phyloP scores from a whole-genome alignment of 1,140 invertebrate genomes.

The Cheumatopsyche charites region DNA sequence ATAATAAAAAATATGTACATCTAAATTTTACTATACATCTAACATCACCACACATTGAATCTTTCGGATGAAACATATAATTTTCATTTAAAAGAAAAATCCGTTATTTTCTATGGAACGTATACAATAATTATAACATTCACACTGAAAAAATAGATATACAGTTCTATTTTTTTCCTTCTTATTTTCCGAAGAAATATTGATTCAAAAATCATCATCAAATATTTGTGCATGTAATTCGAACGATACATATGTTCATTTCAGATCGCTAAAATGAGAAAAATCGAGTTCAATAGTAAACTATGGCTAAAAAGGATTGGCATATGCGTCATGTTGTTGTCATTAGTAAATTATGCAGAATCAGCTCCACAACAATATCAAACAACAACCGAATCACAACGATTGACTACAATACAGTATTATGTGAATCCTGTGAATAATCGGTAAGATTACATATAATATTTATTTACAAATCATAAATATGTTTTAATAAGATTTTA shows the following conservation, averaged over 20 bases:
- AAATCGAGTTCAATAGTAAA: not conserved
- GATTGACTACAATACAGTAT: constrained; percentile 28
- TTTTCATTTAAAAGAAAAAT: too few relatives aligned
- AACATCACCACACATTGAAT: too few relatives aligned
- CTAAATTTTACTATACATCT: too few relatives aligned
- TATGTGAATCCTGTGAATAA: constrained; percentile 4
- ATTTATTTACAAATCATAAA: not conserved
- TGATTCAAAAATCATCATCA: not conserved
- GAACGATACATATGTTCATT: not conserved
- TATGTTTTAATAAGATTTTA: too few relatives aligned
- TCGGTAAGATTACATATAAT: not conserved
- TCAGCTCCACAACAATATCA: constrained; percentile 9
- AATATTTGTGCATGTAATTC: not conserved
- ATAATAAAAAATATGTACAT: too few relatives aligned
- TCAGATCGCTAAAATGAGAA: not conserved
- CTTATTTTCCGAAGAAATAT: not conserved
- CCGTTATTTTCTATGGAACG: too few relatives aligned
- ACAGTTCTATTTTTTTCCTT: too few relatives aligned
- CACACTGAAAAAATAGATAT: too few relatives aligned
- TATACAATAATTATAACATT: too few relatives aligned
- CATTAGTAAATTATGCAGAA: not conserved
- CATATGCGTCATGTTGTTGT: not conserved
- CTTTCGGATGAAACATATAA: too few relatives aligned
- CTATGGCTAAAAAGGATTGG: not conserved
- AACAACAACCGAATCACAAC: not conserved